Evolutionary conservation across 1,140 invertebrate species (phyloP).

Genomic region (Dolichoris vasculosae): DNA sequence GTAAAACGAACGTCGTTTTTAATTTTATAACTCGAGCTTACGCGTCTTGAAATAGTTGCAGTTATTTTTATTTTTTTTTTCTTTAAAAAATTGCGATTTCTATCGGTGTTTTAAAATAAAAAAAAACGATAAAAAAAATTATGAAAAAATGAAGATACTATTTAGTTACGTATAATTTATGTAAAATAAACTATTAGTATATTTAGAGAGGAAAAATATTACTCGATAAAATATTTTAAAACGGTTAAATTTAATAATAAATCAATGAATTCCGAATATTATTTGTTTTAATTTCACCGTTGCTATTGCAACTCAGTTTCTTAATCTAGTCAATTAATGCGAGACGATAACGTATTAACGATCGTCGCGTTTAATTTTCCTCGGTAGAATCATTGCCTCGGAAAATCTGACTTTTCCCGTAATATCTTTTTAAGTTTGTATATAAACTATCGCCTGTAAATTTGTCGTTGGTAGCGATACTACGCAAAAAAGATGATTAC

Average conservation of each 20-base stretch:
- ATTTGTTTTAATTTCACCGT: not conserved
- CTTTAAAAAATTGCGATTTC: too few species aligned
- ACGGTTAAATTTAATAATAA: conserved; percentile 1
- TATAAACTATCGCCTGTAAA: too few species aligned
- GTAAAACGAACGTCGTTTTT: not conserved
- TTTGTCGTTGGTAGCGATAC: too few species aligned
- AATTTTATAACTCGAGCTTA: not conserved
- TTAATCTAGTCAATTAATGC: not conserved
- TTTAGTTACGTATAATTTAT: not conserved
- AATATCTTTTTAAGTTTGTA: too few species aligned
- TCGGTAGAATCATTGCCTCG: too few species aligned
- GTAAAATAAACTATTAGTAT: not conserved
- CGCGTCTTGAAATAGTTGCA: not conserved
- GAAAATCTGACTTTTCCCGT: too few species aligned
- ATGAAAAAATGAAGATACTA: not conserved
- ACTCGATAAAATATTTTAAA: too few species aligned
- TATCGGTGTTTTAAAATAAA: too few species aligned
- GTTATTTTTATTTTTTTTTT: too few species aligned
- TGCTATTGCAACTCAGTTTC: not conserved
- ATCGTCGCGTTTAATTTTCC: not conserved
- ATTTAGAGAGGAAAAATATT: not conserved
- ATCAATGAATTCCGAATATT: not conserved
- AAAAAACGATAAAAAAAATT: too few species aligned
- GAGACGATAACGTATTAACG: not conserved
- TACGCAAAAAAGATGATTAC: too few species aligned